phyloP scores from a whole-genome alignment of 1,140 invertebrate genomes.

The Drosophila pruinosa region DNA sequence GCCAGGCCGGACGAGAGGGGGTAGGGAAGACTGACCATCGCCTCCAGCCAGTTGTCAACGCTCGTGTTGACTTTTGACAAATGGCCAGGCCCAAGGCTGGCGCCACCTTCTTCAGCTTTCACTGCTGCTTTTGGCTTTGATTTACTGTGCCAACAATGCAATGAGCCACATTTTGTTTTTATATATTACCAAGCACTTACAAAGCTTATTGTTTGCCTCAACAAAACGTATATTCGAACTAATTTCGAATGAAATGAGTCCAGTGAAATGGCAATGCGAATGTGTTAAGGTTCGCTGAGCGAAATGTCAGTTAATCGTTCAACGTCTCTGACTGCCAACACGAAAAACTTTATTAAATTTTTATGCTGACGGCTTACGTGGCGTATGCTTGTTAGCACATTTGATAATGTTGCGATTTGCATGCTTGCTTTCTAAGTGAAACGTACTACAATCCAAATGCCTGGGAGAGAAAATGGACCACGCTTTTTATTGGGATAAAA shows the following conservation, averaged over 20 bases:
- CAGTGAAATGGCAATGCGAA: conserved; percentile 32
- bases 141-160: conserved; percentile 62
- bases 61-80: conserved; percentile 78
- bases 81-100: conserved; percentile 45
- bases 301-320: conserved; percentile 70
- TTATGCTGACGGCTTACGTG: not conserved
- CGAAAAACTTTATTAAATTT: not conserved
- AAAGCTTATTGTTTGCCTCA: conserved; percentile 40
- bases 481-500: not conserved
- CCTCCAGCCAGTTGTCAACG: conserved; percentile 59
- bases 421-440: not conserved
- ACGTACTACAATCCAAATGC: not conserved
- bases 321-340: conserved; percentile 34
- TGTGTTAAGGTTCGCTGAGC: conserved; percentile 60
- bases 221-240: conserved; percentile 44
- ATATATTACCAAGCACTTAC: conserved; percentile 26
- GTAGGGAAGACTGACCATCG: not conserved
- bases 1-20: not conserved
- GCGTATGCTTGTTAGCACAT: conserved; percentile 12
- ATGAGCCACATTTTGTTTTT: conserved; percentile 51
- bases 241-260: conserved; percentile 54
- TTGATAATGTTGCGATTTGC: not conserved
- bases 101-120: conserved; percentile 14
- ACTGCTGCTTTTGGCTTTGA: conserved; percentile 52
- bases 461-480: not conserved